These are phyloP conservation scores for Toxotes chatareus DNA, from an alignment of 2,113 vertebrate species.

Conservation along the genomic window DNA sequence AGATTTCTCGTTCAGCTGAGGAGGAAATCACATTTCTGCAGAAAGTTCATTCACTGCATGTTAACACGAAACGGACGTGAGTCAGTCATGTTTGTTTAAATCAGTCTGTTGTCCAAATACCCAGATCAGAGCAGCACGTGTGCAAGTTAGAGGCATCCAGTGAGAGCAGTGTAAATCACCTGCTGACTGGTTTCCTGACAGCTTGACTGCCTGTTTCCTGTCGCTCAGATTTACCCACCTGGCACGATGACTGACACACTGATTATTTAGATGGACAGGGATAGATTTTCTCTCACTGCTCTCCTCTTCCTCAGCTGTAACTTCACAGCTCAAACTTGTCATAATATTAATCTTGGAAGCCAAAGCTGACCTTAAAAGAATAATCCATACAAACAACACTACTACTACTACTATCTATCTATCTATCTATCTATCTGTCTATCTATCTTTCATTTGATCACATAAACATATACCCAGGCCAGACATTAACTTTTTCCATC, in stretches of 20 bases:
- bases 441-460: too few species aligned
- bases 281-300: not conserved
- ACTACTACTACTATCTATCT: too few species aligned
- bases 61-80: not conserved
- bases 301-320: not conserved
- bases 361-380: too few species aligned
- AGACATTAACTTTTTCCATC: too few species aligned
- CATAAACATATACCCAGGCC: too few species aligned
- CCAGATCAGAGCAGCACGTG: slow-evolving; percentile 9
- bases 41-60: not conserved
- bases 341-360: too few species aligned
- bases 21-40: not conserved
- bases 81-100: slow-evolving; percentile 9
- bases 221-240: slow-evolving; percentile 16
- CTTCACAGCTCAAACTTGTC: not conserved
- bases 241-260: not conserved
- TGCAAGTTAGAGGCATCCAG: not conserved
- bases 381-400: too few species aligned
- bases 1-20: too few species aligned
- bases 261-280: slow-evolving; percentile 11
- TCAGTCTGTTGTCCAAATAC: slow-evolving; percentile 7
- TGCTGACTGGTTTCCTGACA: slow-evolving; percentile 33
- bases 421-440: too few species aligned
- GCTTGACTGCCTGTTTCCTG: slow-evolving; percentile 42
- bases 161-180: slow-evolving; percentile 34